Evolutionary conservation across 2,888 invertebrate species (phyloP), one percentile per base, ranked within the genome.

Genomic region (Drosophila glabriapex): DNA sequence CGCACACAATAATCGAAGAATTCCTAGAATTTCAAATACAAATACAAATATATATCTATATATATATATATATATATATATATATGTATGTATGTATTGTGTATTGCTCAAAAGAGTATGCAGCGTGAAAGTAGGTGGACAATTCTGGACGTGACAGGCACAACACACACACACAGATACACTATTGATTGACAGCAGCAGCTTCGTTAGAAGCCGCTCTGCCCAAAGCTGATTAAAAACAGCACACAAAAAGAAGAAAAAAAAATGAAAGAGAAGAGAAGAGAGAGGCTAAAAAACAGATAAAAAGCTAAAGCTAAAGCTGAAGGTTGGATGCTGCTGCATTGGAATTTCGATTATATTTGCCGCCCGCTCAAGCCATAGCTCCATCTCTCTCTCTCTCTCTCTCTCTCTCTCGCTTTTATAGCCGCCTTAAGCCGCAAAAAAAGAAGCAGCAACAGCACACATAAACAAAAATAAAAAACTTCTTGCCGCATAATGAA

Each of bases 401-500:
- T 31, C 49, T 16, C 63, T 59, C 52, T 46, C 63, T 53, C 50
- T 53, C 63, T 53, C 65, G 39, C 55, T 12, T 29, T 39, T 59
- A 28, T 52, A 22, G 33, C 43, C 43, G 56, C 58, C 69, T 76
- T 87, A 89, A 89, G 85, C 87, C 88, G 90, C 90, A 80, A 80
- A 83, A 75, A 79, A 72, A 35, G 37, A 62, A 66, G 46, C 43
- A 53, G 31, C 22, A 62, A 25, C 46, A 50, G 53, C 49, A n/a
- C 43, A n/a, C 28, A 63, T 25, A 53, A 49, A 63, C n/a, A 66
- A 14, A 46, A 39, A 25, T 1, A 31, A 28, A 61, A 61, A 70
- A 68, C 82, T 79, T 79, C 73, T 79, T 73, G 80, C 78, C 90
- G 89, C 91, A 91, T 92, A 92, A 92, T 92, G 92, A 92, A 91